Conservation (phyloP, 2,113 vertebrate genomes). For the Gymnocephalus cernua region DNA sequence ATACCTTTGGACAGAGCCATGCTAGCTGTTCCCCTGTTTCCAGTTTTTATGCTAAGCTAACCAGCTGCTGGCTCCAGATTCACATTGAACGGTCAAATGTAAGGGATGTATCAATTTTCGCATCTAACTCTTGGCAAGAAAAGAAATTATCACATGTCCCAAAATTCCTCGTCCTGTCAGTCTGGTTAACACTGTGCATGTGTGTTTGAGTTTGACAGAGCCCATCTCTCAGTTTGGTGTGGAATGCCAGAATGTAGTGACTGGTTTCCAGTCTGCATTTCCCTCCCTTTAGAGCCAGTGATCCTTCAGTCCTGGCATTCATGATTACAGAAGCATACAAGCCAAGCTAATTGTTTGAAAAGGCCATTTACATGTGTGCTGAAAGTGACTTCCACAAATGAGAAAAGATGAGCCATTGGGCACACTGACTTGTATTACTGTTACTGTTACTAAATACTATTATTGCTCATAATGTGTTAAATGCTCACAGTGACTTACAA, state of each 20-base stretch:
- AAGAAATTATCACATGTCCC: background rate
- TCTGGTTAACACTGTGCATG: constrained; percentile 42
- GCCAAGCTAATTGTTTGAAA: constrained; percentile 37
- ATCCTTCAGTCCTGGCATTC: constrained; percentile 12
- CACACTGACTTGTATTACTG: background rate
- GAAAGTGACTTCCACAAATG: constrained; percentile 1
- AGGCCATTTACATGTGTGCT: constrained; percentile 27
- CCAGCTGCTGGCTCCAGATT: background rate
- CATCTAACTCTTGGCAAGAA: background rate
- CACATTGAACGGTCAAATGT: background rate
- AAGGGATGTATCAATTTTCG: background rate
- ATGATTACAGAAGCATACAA: constrained; percentile 13
- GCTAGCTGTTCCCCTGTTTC: background rate
- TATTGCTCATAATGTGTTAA: background rate
- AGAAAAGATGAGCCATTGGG: background rate
- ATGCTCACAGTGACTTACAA: background rate
- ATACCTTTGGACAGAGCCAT: background rate
- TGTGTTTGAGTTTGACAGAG: constrained; percentile 75
- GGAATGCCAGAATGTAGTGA: constrained; percentile 66
- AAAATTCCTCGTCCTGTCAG: constrained; percentile 44
- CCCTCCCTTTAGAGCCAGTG: constrained; percentile 20
- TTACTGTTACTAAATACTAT: background rate
- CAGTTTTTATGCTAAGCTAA: background rate
- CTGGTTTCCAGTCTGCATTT: constrained; percentile 31
- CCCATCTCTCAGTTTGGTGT: constrained; percentile 73